These are phyloP conservation scores for Enteromius viviparus DNA, from an alignment of 2,797 vertebrate genomes.

Conservation along the genomic window DNA sequence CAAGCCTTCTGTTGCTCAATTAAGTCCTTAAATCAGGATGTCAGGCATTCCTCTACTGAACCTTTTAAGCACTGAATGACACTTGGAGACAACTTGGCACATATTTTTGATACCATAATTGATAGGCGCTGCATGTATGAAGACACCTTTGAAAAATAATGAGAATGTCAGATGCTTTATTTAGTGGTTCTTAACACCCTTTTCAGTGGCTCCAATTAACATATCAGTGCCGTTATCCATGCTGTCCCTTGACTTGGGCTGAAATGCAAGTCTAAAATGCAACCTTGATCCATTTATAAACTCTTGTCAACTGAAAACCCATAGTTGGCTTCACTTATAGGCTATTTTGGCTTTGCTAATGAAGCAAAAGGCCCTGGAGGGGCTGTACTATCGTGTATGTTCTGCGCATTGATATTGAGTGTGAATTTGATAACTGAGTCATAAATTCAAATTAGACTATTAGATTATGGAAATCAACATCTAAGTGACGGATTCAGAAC, in stretches of 20 bases:
- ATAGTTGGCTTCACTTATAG: constrained; percentile 20
- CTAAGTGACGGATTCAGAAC: constrained; percentile 31
- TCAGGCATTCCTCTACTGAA: constrained; percentile 29
- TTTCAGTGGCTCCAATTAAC: constrained; percentile 8
- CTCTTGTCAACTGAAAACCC: constrained; percentile 10
- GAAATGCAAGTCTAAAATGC: constrained; percentile 19
- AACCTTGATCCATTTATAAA: constrained; percentile 29
- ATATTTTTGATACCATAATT: constrained; percentile 46
- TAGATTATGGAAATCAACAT: constrained; percentile 24
- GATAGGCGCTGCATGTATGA: constrained; percentile 27
- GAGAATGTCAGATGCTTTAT: constrained; percentile 22
- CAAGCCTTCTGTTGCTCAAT: constrained; percentile 47
- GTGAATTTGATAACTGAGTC: constrained; percentile 36
- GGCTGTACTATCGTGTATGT: background rate
- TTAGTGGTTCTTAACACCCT: constrained; percentile 29
- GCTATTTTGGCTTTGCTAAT: constrained; percentile 18
- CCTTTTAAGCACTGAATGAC: constrained; percentile 28
- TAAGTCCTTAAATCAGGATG: constrained; percentile 50
- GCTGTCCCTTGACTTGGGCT: constrained; percentile 16
- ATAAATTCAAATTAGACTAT: constrained; percentile 21
- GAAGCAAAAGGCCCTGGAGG: constrained; percentile 27
- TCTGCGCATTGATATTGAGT: constrained; percentile 18
- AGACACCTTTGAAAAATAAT: constrained; percentile 48
- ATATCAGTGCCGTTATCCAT: background rate
- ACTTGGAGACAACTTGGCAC: constrained; percentile 25